Evolutionary conservation across 2,113 vertebrate species (phyloP), one percentile per base, ranked within the genome.

Genomic region (Sceloporus undulatus): DNA sequence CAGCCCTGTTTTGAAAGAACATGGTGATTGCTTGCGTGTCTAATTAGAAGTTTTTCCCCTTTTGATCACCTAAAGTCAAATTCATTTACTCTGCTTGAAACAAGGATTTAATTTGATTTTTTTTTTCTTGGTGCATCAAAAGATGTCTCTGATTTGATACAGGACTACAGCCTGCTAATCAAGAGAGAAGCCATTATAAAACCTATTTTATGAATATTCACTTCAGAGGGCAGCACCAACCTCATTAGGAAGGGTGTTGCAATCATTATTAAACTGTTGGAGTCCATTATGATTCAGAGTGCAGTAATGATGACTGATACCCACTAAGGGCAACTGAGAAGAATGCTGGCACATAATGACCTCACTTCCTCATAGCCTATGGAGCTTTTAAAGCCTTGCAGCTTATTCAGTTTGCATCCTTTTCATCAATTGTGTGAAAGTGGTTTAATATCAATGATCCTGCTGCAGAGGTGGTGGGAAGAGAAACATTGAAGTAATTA

Each of bases 81-180:
- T 96, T 97, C 96, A 97, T 96, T 97, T 97, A 96, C 96, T 95
- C 90, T 91, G 96, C 96, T 97, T 94, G 92, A 96, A 96, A 94
- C 94, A 95, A 95, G 93, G 94, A 93, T 96, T 95, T 97, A 96
- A 97, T 96, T 97, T 96, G 94, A 94, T 95, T 95, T 75, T 56
- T 90, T 48, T 91, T 82, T 88, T 68, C 90, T 84, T 25, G 54
- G 87, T 79, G 48, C 94, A 94, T 94, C 92, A 90, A 85, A 96
- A 94, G 90, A 91, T 88, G 66, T 92, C 79, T 92, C 91, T 94
- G 89, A 94, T 82, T 90, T 93, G 90, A 86, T 94, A 94, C 90
- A 89, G 95, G 94, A 87, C 95, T 90, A 79, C 74, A 79, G 94
- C 90, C 83, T 89, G 90, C 88, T 95, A 94, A 87, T 95, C 91